phyloP scores from a whole-genome alignment of 2,888 invertebrate species.

The Zaprionus bogoriensis region DNA sequence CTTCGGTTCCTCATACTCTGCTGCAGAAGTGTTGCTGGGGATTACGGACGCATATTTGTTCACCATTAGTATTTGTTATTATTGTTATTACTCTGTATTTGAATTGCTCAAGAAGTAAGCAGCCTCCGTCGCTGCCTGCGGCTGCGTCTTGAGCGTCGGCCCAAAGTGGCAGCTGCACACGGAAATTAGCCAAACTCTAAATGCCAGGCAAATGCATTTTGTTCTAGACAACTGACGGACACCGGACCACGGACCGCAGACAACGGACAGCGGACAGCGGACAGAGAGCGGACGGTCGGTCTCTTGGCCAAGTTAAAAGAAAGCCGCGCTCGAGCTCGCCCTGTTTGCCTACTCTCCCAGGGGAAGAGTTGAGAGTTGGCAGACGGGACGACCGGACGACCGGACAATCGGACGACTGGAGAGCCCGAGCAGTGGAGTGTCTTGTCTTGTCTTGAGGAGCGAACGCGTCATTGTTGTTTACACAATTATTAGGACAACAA shows the following conservation, averaged over 20 bases:
- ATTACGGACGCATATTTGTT: slow-evolving; percentile 63
- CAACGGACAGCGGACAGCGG: too few relatives aligned
- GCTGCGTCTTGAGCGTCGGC: slow-evolving; percentile 26
- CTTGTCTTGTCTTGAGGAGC: slow-evolving; percentile 40
- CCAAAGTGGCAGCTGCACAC: slow-evolving; percentile 56
- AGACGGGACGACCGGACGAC: slow-evolving; percentile 25
- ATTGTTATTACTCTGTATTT: slow-evolving; percentile 81
- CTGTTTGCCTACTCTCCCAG: slow-evolving; percentile 58
- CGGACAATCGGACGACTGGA: background rate
- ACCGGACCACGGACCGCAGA: too few relatives aligned
- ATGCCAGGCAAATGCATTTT: slow-evolving; percentile 74
- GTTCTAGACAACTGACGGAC: slow-evolving; percentile 53
- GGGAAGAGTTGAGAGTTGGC: slow-evolving; percentile 24
- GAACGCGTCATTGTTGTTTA: slow-evolving; percentile 80
- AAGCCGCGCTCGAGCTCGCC: slow-evolving; percentile 60
- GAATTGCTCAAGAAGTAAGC: slow-evolving; percentile 76
- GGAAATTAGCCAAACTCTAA: slow-evolving; percentile 80
- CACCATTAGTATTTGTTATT: slow-evolving; percentile 80
- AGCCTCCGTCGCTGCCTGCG: background rate
- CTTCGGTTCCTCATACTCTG: too few relatives aligned
- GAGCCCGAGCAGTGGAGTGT: background rate
- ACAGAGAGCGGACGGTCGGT: slow-evolving; percentile 33
- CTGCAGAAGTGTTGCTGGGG: slow-evolving; percentile 32
- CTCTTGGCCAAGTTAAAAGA: slow-evolving; percentile 67
- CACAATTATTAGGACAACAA: slow-evolving; percentile 82